These are phyloP conservation scores for Phortica magna DNA, from an alignment of 2,888 invertebrate genomes.

Conservation along the genomic window DNA sequence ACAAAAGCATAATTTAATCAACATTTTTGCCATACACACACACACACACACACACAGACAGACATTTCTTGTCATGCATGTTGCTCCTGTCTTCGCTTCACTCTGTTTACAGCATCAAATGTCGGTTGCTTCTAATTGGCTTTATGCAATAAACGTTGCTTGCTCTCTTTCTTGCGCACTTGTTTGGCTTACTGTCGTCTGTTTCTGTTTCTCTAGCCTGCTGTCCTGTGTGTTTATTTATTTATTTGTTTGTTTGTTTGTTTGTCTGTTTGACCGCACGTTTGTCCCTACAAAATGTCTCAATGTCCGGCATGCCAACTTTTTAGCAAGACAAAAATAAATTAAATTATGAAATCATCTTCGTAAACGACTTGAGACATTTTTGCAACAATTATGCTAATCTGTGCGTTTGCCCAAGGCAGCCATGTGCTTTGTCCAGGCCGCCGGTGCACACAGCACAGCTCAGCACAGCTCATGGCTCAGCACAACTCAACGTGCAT, in stretches of 20 bases:
- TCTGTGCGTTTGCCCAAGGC: slow-evolving; percentile 46
- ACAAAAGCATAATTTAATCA: slow-evolving; percentile 3
- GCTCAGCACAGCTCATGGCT: background rate
- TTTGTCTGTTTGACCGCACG: background rate
- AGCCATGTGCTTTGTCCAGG: background rate
- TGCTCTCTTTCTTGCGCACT: background rate
- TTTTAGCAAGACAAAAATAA: background rate
- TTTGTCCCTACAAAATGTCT: background rate
- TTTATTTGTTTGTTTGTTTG: background rate
- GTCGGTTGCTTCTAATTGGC: background rate
- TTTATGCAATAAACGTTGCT: background rate
- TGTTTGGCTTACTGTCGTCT: background rate
- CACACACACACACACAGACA: too few species aligned
- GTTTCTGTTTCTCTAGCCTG: background rate
- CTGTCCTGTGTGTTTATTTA: background rate
- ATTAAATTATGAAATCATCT: background rate
- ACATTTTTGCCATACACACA: background rate
- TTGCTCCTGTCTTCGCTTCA: background rate
- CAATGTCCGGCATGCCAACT: too few species aligned
- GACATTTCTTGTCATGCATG: background rate
- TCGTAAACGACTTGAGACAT: background rate
- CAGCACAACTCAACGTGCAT: too few species aligned
- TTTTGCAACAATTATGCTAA: slow-evolving; percentile 55
- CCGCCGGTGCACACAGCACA: too few species aligned
- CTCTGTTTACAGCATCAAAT: background rate